Conservation (phyloP, 2,797 vertebrate species). For the Eleutherodactylus coqui region DNA sequence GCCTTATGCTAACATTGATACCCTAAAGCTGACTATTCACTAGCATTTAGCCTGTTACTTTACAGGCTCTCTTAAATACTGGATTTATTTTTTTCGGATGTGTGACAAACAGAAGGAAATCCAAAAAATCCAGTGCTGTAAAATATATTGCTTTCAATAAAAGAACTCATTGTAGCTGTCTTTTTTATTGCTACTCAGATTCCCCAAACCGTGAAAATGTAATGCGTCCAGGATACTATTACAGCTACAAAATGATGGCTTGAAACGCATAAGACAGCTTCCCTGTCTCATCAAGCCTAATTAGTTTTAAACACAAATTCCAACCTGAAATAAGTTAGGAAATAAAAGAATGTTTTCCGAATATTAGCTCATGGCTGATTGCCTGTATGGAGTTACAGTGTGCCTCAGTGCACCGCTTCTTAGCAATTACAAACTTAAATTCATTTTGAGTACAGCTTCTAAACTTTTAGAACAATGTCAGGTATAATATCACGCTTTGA, state of each 20-base stretch:
- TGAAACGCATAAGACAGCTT: constrained; percentile 12
- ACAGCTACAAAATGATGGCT: constrained; percentile 36
- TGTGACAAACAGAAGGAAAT: not conserved
- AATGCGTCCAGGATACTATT: not conserved
- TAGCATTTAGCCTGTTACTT: not conserved
- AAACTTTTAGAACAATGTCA: constrained; percentile 37
- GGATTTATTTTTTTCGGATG: constrained; percentile 3
- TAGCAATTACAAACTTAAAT: constrained; percentile 51
- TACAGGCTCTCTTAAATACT: not conserved
- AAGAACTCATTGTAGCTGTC: not conserved
- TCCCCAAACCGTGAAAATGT: constrained; percentile 22
- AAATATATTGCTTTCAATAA: constrained; percentile 12
- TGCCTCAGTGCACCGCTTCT: constrained; percentile 45
- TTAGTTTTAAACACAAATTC: constrained; percentile 54
- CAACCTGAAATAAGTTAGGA: constrained; percentile 23
- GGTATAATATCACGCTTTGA: constrained; percentile 25
- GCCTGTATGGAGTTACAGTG: constrained; percentile 15
- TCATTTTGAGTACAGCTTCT: constrained; percentile 25
- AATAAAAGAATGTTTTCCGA: constrained; percentile 31
- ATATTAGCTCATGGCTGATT: constrained; percentile 53
- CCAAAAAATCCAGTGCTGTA: constrained; percentile 2
- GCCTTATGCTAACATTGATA: not conserved
- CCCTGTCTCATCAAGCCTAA: constrained; percentile 46
- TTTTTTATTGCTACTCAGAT: constrained; percentile 21
- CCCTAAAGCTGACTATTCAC: not conserved